These are phyloP conservation scores for Hyposoter dolosus DNA, from an alignment of 2,888 invertebrate genomes.

Conservation along the genomic window DNA sequence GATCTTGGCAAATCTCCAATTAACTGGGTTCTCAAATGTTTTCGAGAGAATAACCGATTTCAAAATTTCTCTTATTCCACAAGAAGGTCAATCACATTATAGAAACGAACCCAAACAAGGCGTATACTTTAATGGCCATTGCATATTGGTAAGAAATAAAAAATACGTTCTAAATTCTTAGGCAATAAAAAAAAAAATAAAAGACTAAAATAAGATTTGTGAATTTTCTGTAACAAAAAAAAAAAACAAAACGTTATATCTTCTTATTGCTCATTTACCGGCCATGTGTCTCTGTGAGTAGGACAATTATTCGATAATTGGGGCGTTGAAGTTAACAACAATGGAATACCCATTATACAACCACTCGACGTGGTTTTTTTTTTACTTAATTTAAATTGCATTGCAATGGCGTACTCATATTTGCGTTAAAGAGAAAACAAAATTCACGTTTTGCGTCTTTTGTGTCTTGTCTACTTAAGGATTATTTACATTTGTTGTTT, in stretches of 20 bases:
- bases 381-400: slow-evolving; percentile 79
- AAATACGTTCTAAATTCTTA: slow-evolving; percentile 45
- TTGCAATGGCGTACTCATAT: slow-evolving; percentile 79
- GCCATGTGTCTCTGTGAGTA: slow-evolving; percentile 61
- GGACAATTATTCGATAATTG: slow-evolving; percentile 33
- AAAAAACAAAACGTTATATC: not conserved
- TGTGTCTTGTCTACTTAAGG: slow-evolving; percentile 25
- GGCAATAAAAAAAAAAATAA: slow-evolving; percentile 38
- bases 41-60: slow-evolving; percentile 22
- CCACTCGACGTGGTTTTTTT: slow-evolving; percentile 61
- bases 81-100: not conserved
- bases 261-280: slow-evolving; percentile 72
- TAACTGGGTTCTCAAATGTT: slow-evolving; percentile 31
- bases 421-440: slow-evolving; percentile 44
- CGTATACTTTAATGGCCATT: not conserved
- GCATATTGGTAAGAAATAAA: not conserved
- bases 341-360: slow-evolving; percentile 46
- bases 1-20: slow-evolving; percentile 28
- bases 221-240: not conserved
- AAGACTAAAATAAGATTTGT: slow-evolving; percentile 48
- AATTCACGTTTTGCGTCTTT: slow-evolving; percentile 16
- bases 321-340: slow-evolving; percentile 10
- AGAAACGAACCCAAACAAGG: not conserved
- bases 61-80: not conserved
- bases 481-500: slow-evolving; percentile 61